phyloP scores from a whole-genome alignment of 2,113 vertebrate species.

The Thymallus thymallus region DNA sequence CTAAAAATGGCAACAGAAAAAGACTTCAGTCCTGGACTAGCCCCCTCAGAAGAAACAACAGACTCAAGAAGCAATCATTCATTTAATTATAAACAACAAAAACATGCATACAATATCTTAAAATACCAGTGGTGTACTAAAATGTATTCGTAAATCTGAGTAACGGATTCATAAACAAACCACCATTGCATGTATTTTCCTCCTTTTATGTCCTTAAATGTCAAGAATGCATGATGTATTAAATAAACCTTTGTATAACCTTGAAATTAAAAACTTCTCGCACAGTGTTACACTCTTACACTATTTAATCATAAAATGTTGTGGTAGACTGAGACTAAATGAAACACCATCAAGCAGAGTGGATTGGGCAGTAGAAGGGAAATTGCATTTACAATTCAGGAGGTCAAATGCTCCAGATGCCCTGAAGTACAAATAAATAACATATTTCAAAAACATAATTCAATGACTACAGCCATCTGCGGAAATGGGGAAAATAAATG shows the following conservation, averaged over 20 bases:
- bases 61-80: background rate
- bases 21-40: background rate
- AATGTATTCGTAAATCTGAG: background rate
- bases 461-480: constrained; percentile 2
- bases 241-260: background rate
- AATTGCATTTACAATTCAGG: constrained; percentile 33
- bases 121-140: background rate
- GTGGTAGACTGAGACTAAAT: background rate
- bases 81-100: background rate
- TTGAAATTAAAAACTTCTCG: constrained; percentile 8
- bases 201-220: background rate
- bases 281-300: background rate
- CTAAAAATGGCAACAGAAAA: no score
- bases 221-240: background rate
- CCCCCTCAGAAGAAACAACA: background rate
- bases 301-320: background rate
- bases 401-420: constrained; percentile 8
- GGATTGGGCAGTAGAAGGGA: background rate
- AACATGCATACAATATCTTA: background rate
- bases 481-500: background rate
- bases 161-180: background rate
- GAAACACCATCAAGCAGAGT: constrained; percentile 1
- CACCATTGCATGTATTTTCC: background rate
- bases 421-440: constrained; percentile 25
- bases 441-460: constrained; percentile 10